A percentile compares a stretch with the other conserved stretches of the same genome.
Evolutionary conservation across 1,140 invertebrate species (phyloP).

Genomic region (Zaprionus africanus): DNA sequence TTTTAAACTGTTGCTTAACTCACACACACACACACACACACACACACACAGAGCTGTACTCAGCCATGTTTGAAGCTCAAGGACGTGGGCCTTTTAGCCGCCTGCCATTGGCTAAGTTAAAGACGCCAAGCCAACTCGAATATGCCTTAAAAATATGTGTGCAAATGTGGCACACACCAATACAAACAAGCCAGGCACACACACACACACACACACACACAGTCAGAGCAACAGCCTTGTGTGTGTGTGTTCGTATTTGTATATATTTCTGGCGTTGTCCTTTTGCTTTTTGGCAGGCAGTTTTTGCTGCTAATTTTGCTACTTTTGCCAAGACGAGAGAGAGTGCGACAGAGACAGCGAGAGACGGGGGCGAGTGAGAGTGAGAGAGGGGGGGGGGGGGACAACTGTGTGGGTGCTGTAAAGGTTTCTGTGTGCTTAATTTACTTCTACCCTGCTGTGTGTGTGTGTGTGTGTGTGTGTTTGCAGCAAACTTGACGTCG

Average conservation of each 20-base stretch:
- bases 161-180: constrained; percentile 26
- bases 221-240: background rate
- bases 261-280: constrained; percentile 6
- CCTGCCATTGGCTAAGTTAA: constrained; percentile 40
- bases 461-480: constrained; percentile 5
- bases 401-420: background rate
- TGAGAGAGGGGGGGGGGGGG: background rate
- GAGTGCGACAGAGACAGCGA: constrained; percentile 1
- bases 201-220: constrained; percentile 13
- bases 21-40: constrained; percentile 10
- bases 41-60: background rate
- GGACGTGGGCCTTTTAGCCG: constrained; percentile 53
- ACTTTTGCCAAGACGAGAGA: constrained; percentile 42
- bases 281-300: constrained; percentile 40
- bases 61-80: constrained; percentile 66
- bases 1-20: constrained; percentile 62
- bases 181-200: constrained; percentile 15
- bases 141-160: constrained; percentile 36
- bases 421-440: constrained; percentile 49
- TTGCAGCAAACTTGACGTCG: constrained; percentile 34
- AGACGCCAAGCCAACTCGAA: constrained; percentile 28
- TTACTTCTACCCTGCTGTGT: constrained; percentile 41
- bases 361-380: background rate
- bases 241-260: background rate
- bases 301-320: constrained; percentile 69